Percentiles rank a stretch among this genome's conserved stretches.
Conservation (phyloP, 2,113 vertebrate species). For the Cyprinodon brontotheroides region DNA sequence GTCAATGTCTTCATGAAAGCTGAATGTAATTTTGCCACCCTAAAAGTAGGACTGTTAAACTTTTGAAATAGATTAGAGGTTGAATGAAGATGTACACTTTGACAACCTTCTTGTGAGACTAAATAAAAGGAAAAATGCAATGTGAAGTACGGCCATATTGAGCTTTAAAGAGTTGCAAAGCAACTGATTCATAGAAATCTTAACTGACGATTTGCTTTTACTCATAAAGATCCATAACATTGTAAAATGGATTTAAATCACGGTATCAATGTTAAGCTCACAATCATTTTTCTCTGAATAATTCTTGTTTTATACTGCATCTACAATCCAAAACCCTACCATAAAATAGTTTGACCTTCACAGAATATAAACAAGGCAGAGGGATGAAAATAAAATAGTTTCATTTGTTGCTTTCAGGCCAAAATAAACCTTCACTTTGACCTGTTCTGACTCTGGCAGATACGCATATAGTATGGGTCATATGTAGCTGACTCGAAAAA, state of each 20-base stretch:
- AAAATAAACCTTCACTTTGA: not conserved
- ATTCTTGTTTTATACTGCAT: not conserved
- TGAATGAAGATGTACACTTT: no score
- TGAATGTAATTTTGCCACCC: no score
- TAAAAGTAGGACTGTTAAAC: no score
- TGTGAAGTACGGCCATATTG: no score
- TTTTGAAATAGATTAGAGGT: no score
- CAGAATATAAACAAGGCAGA: not conserved
- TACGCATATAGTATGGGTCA: not conserved
- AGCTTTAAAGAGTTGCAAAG: no score
- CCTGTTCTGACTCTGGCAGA: slow-evolving; percentile 11
- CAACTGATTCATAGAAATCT: no score
- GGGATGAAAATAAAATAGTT: slow-evolving; percentile 10
- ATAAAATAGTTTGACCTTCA: slow-evolving; percentile 19
- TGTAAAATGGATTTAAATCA: slow-evolving; percentile 19
- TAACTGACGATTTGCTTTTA: not conserved
- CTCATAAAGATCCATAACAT: not conserved
- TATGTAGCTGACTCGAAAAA: not conserved
- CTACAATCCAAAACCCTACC: not conserved
- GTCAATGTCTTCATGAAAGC: no score
- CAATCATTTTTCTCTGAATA: slow-evolving; percentile 1
- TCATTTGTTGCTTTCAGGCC: slow-evolving; percentile 4
- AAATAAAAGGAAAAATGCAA: no score
- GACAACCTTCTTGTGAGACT: no score
- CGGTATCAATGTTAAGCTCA: slow-evolving; percentile 1